These are phyloP conservation scores for Diplogasteroides magnus DNA, from an alignment of 1,140 invertebrate species.

Conservation along the genomic window DNA sequence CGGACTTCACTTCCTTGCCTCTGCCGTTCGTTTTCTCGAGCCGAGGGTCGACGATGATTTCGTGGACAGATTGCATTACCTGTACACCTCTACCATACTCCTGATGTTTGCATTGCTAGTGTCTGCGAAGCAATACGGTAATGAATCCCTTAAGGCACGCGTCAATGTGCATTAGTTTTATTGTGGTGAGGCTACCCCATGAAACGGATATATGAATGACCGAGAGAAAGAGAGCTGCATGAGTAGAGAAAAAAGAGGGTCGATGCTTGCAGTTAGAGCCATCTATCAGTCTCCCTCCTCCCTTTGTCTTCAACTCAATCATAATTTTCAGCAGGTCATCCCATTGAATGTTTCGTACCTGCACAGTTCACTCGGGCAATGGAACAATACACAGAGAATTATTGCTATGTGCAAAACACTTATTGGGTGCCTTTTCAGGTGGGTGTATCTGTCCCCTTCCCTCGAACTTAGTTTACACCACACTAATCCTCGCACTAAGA, in stretches of 20 bases:
- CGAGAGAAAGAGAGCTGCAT: too few relatives aligned
- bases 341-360: slow-evolving; percentile 58
- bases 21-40: slow-evolving; percentile 48
- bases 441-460: background rate
- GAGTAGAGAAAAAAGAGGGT: too few relatives aligned
- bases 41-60: slow-evolving; percentile 61
- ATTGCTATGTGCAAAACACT: slow-evolving; percentile 52
- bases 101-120: slow-evolving; percentile 61
- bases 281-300: background rate
- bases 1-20: slow-evolving; percentile 53
- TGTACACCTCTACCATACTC: slow-evolving; percentile 60
- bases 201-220: too few relatives aligned
- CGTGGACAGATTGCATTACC: slow-evolving; percentile 60
- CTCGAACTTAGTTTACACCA: background rate
- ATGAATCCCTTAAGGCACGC: too few relatives aligned
- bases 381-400: slow-evolving; percentile 56
- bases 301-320: too few relatives aligned
- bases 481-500: background rate
- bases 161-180: too few relatives aligned
- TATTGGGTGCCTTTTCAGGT: slow-evolving; percentile 58
- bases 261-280: too few relatives aligned
- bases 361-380: slow-evolving; percentile 60
- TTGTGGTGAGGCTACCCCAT: background rate
- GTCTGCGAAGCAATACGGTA: slow-evolving; percentile 60
- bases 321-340: slow-evolving; percentile 59